phyloP scores from a whole-genome alignment of 1,140 invertebrate species.

The Phortica variegata region DNA sequence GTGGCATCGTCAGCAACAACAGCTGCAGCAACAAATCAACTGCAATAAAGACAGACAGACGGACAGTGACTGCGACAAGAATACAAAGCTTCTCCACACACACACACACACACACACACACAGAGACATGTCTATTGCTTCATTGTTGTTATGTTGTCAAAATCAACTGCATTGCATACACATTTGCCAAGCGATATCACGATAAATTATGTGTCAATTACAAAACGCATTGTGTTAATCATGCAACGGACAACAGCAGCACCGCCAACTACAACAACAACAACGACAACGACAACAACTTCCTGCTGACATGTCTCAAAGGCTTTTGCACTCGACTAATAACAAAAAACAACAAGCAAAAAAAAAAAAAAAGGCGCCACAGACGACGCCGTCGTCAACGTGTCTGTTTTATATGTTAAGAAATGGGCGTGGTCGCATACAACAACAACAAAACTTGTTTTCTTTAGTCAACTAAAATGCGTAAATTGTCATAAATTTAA shows the following conservation, averaged over 20 bases:
- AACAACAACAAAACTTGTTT: conserved; percentile 43
- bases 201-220: conserved; percentile 53
- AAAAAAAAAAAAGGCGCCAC: background rate
- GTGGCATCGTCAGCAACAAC: background rate
- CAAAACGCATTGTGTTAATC: conserved; percentile 53
- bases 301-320: conserved; percentile 27
- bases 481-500: conserved; percentile 53
- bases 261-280: too few relatives aligned
- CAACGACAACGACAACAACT: too few relatives aligned
- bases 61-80: conserved; percentile 16
- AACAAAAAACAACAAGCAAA: conserved; percentile 3
- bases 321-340: too few relatives aligned
- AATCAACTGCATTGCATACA: conserved; percentile 33
- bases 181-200: conserved; percentile 30
- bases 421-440: conserved; percentile 40
- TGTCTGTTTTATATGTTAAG: conserved; percentile 48
- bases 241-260: too few relatives aligned
- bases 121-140: too few relatives aligned
- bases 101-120: too few relatives aligned
- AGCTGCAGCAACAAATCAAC: conserved; percentile 14
- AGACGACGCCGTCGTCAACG: too few relatives aligned
- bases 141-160: conserved; percentile 11
- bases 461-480: conserved; percentile 30
- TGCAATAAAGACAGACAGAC: conserved; percentile 9
- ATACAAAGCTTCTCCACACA: too few relatives aligned